These are phyloP conservation scores for Holothuria leucospilota DNA, from an alignment of 53 echinoderm and acorn worm species.

Conservation along the genomic window DNA sequence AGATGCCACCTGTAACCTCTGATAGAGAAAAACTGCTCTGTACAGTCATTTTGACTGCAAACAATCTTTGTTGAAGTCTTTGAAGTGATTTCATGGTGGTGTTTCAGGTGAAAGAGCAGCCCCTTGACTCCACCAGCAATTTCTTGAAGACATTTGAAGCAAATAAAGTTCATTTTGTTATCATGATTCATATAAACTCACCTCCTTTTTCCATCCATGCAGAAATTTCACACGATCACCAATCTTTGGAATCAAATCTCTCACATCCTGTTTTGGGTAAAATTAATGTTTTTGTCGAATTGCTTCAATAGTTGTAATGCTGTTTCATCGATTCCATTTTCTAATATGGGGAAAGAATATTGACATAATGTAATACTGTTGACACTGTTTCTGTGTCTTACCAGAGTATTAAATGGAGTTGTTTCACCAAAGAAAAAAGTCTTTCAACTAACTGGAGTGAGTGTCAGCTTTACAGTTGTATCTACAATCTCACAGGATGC, in stretches of 20 bases:
- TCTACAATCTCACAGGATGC: too few species aligned
- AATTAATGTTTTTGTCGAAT: too few species aligned
- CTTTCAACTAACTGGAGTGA: too few species aligned
- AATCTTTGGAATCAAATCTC: slow-evolving; percentile 33
- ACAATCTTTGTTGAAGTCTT: not conserved
- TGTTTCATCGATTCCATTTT: slow-evolving; percentile 54
- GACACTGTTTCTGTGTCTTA: too few species aligned
- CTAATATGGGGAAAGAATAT: slow-evolving; percentile 16
- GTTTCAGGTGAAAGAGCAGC: slow-evolving; percentile 24
- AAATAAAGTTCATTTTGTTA: not conserved
- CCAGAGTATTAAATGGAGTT: too few species aligned
- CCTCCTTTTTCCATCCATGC: slow-evolving; percentile 29
- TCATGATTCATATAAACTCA: not conserved
- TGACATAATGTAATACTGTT: too few species aligned
- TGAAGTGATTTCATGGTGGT: slow-evolving; percentile 5
- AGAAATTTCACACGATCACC: slow-evolving; percentile 18
- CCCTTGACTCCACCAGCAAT: not conserved
- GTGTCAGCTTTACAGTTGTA: too few species aligned
- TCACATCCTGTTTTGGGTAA: too few species aligned
- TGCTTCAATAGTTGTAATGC: slow-evolving; percentile 27
- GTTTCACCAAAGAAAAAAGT: too few species aligned
- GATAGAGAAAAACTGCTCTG: slow-evolving; percentile 22
- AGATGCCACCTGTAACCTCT: too few species aligned
- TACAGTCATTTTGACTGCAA: slow-evolving; percentile 6
- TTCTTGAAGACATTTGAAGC: slow-evolving; percentile 33